Conservation (phyloP, 2,888 invertebrate genomes). For the Notodonta ziczac region DNA sequence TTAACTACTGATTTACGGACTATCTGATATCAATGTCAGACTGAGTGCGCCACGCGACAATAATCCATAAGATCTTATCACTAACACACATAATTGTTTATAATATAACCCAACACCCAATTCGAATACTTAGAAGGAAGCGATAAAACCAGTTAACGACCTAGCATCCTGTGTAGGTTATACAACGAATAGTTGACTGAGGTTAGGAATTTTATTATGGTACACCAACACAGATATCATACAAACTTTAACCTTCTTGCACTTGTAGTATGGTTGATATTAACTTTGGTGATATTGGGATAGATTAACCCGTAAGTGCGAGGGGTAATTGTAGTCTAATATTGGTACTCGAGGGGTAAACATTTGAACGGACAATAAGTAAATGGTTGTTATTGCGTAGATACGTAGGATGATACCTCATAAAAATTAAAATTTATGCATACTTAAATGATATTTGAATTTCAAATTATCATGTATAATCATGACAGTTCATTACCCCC, state of each 20-base stretch:
- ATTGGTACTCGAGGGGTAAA: constrained; percentile 33
- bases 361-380: constrained; percentile 34
- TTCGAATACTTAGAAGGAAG: constrained; percentile 60
- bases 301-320: constrained; percentile 36
- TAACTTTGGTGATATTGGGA: constrained; percentile 6
- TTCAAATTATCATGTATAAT: background rate
- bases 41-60: constrained; percentile 12
- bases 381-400: constrained; percentile 30
- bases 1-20: background rate
- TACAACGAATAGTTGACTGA: constrained; percentile 51
- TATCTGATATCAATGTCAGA: constrained; percentile 10
- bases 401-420: background rate
- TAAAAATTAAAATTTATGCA: background rate
- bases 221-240: constrained; percentile 11
- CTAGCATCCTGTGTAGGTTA: constrained; percentile 60
- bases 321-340: constrained; percentile 32
- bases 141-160: constrained; percentile 60
- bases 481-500: too few relatives aligned
- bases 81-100: constrained; percentile 45
- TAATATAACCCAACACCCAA: constrained; percentile 42
- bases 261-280: background rate
- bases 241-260: constrained; percentile 17
- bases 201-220: constrained; percentile 48
- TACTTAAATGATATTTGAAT: background rate
- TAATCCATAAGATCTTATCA: constrained; percentile 27